Evolutionary conservation across 2,888 invertebrate genomes (phyloP), one percentile per base, ranked within the genome.

Genomic region (Drosophila meridiana): DNA sequence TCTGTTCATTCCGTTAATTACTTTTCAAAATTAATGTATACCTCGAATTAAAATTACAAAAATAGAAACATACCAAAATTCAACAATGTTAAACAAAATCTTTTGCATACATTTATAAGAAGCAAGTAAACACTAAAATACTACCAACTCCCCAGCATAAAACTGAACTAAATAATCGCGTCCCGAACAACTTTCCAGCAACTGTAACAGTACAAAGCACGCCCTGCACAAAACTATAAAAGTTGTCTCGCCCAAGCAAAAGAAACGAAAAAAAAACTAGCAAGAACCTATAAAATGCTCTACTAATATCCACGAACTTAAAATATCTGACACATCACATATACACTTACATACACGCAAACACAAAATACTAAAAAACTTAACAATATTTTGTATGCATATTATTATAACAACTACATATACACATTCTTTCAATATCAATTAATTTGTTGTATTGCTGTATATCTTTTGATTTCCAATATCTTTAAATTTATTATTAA

Each of bases 1-100:
- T 47, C 13, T 36, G 66, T 76, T 82, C 62, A 71, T 80, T 40
- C 64, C 64, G 63, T 72, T 73, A n/a, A 48, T 73, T 83, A 50
- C 32, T 70, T 80, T 69, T 78, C 78, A 67, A 79, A 78, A 79
- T 79, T 78, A 66, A 66, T 72, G 65, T 78, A 68, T 56, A 65
- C 65, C 68, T 62, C 62, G 60, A 57, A 42, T 64, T 28, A 11
- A 50, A 11, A n/a, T 50, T 50, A 50, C 32, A 11, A 52, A 61
- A 70, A 68, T 47, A 68, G 47, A 67, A 75, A 80, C 57, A 60
- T 68, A 42, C 34, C 66, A 53, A 79, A 73, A 76, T 72, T 69
- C 14, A 68, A 75, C 40, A 65, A 71, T 74, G 66, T 61, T 36
- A 61, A 63, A 67, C 48, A 57, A 62, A 62, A 62, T 59, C 50